phyloP scores from a whole-genome alignment of 2,888 invertebrate species.

The Morinoia aosen region DNA sequence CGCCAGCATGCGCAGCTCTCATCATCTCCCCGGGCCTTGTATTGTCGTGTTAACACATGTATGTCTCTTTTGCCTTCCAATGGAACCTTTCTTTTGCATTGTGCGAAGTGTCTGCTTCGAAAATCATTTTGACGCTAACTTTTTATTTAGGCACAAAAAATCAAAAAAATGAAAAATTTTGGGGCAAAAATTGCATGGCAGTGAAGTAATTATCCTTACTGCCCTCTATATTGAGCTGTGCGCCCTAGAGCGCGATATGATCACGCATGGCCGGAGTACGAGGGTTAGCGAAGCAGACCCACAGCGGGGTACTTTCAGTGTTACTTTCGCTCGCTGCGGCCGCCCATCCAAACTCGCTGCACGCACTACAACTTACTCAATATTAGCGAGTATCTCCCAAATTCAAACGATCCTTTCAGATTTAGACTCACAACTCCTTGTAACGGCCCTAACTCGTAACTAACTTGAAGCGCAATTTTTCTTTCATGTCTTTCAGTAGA shows the following conservation, averaged over 20 bases:
- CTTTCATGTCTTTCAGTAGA: background rate
- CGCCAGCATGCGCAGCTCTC: slow-evolving; percentile 9
- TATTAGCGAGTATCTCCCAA: background rate
- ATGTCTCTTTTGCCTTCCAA: background rate
- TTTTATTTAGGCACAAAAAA: background rate
- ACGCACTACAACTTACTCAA: background rate
- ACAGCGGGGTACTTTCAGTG: background rate
- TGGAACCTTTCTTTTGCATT: background rate
- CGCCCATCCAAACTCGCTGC: background rate
- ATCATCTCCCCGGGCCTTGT: background rate
- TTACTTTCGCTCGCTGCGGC: background rate
- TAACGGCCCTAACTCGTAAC: background rate
- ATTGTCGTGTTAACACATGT: background rate
- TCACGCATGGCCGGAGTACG: background rate
- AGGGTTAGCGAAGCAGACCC: background rate
- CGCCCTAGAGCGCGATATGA: background rate
- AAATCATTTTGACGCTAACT: background rate
- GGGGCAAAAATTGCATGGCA: background rate
- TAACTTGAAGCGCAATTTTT: no score
- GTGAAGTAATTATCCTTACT: background rate
- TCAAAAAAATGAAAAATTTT: background rate
- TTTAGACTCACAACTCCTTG: background rate
- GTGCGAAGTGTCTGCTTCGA: background rate
- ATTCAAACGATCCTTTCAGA: background rate
- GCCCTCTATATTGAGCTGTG: background rate